Evolutionary conservation across 2,113 vertebrate species (phyloP).

Genomic region (Phoenicopterus ruber): DNA sequence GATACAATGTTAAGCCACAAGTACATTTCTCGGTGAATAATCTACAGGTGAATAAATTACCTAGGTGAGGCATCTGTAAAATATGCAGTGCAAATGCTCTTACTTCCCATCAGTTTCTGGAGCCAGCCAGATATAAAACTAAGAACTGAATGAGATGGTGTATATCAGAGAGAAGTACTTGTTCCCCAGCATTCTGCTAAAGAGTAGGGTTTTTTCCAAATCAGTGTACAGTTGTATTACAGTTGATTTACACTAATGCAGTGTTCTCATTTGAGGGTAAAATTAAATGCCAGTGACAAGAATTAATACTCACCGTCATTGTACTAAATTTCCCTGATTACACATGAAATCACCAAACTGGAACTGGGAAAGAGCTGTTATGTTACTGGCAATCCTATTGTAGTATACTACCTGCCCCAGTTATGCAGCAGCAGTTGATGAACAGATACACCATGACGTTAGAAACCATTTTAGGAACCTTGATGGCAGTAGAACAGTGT

Average conservation of each 20-base stretch:
- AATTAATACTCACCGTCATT: neutral
- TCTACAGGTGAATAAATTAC: neutral
- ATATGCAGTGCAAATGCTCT: neutral
- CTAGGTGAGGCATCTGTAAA: neutral
- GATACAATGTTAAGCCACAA: neutral
- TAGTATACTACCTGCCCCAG: neutral
- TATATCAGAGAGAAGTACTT: neutral
- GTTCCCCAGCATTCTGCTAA: neutral
- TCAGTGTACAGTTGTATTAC: neutral
- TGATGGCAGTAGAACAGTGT: neutral
- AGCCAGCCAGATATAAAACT: neutral
- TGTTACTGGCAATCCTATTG: neutral
- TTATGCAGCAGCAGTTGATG: neutral
- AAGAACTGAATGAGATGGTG: neutral
- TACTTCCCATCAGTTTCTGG: neutral
- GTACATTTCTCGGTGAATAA: conserved; percentile 29
- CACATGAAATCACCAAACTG: neutral
- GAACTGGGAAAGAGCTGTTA: neutral
- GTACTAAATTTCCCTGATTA: neutral
- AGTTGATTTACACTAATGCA: neutral
- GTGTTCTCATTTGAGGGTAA: neutral
- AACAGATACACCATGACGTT: neutral
- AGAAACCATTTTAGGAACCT: neutral
- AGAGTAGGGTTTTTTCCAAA: neutral
- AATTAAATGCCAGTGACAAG: neutral